A percentile compares a stretch with the other conserved stretches of the same genome.
Evolutionary conservation across 2,888 invertebrate species (phyloP).

Genomic region (Atrina japonica): DNA sequence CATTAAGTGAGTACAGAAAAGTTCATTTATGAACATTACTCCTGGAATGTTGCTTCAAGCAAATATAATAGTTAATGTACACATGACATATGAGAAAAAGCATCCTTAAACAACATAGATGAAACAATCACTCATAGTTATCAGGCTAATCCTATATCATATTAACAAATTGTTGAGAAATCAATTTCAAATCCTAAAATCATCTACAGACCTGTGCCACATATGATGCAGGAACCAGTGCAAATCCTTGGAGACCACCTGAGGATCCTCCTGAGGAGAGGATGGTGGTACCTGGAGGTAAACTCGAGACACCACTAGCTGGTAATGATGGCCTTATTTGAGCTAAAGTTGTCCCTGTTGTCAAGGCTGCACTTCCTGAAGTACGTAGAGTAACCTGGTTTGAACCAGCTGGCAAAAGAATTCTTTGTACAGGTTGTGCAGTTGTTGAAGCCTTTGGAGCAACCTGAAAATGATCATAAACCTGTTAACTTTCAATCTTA

Average conservation of each 20-base stretch:
- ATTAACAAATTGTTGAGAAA: no score
- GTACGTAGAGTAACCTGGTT: slow-evolving; percentile 57
- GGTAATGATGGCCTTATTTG: slow-evolving; percentile 77
- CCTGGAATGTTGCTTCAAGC: no score
- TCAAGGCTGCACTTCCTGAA: slow-evolving; percentile 27
- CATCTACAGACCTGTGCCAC: slow-evolving; percentile 80
- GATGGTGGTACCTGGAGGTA: slow-evolving; percentile 77
- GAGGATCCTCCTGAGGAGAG: slow-evolving; percentile 78
- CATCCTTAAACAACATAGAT: no score
- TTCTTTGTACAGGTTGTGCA: slow-evolving; percentile 66
- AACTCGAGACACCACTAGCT: slow-evolving; percentile 53
- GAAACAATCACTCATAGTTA: no score
- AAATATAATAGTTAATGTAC: no score
- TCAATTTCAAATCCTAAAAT: no score
- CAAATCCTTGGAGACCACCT: slow-evolving; percentile 80
- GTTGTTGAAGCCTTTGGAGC: slow-evolving; percentile 49
- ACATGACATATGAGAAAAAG: no score
- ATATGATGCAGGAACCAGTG: slow-evolving; percentile 84
- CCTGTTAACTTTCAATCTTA: not conserved
- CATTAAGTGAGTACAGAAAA: no score
- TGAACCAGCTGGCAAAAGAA: slow-evolving; percentile 73
- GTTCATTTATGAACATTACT: no score
- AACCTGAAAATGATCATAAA: slow-evolving; percentile 54
- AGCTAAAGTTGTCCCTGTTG: slow-evolving; percentile 57
- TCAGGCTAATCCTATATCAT: no score